Evolutionary conservation across 2,113 vertebrate genomes (phyloP).

Genomic region (Anhinga rufa): DNA sequence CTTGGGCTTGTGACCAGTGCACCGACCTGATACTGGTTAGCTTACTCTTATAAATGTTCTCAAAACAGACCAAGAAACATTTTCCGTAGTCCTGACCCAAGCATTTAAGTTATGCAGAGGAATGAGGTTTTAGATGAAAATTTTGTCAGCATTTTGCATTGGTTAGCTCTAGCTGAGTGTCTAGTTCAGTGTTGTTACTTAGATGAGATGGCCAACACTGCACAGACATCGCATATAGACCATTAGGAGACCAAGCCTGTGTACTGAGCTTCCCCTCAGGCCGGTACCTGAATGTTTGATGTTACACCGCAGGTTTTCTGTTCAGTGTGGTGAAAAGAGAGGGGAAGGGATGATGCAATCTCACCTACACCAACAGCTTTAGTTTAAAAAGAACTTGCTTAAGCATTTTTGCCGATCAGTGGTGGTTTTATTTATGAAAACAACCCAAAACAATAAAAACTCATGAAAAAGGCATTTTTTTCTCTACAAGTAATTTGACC

Average conservation of each 20-base stretch:
- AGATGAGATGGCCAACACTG: background rate
- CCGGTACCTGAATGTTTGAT: background rate
- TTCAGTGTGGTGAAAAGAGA: background rate
- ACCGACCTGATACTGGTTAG: fast-evolving
- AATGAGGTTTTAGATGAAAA: background rate
- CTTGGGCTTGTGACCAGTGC: background rate
- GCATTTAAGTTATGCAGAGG: background rate
- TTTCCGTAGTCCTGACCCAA: background rate
- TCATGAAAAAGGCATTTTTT: background rate
- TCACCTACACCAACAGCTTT: background rate
- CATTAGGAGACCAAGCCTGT: background rate
- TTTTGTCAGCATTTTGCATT: background rate
- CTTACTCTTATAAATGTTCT: background rate
- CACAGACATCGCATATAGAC: fast-evolving
- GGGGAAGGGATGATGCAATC: background rate
- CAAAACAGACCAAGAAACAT: background rate
- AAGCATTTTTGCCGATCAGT: background rate
- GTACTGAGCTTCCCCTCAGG: too few relatives aligned
- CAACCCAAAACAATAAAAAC: background rate
- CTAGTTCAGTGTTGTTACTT: background rate
- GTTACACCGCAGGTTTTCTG: background rate
- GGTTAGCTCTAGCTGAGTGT: background rate
- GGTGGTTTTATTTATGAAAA: background rate
- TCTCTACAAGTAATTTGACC: background rate
- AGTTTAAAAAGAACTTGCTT: background rate